Evolutionary conservation across 2,888 invertebrate genomes (phyloP), one percentile per base, ranked within the genome.

Genomic region (Dyspetes luteomarginatus): DNA sequence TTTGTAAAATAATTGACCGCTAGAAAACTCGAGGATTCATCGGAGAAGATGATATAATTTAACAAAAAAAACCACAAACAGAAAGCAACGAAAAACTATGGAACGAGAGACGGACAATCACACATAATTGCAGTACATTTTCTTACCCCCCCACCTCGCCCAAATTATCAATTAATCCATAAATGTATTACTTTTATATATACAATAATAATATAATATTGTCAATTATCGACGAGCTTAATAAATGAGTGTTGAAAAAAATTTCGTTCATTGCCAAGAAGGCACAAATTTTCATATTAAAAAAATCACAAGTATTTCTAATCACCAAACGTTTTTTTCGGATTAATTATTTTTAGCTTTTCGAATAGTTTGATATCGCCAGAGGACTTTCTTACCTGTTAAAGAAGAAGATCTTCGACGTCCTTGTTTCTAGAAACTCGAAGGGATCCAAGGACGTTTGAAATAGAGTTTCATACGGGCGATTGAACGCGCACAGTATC

Each of bases 341-440:
- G 28, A 19, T 0, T 15, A 50, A 43, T 65, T 5, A 43, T 48
- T 26, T 36, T 58, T 48, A 2, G 4, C 5, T 12, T 50, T 48
- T 12, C 36, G 36, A 36, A 36, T 12, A 7, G 45, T 41, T 28
- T 9, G 7, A 48, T 45, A 19, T 30, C 19, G 12, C n/a, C n/a
- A n/a, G n/a, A n/a, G 19, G 12, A 43, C 9, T 69, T 41, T 28
- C n/a, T 58, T 41, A n/a, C n/a, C n/a, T n/a, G n/a, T n/a, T n/a
- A n/a, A 15, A 3, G 28, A 28, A 64, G 36, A 65, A 68, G 76
- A 48, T 81, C 68, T 60, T 72, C 3, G 64, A 28, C 41, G 71
- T 72, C 80, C 82, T 82, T 78, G 83, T 78, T 82, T 80, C 64
- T 75, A 73, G 48, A 75, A 82, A 72, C 69, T 78, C 64, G 30